Conservation (phyloP, 2,888 invertebrate species). For the Oligia strigilis region DNA sequence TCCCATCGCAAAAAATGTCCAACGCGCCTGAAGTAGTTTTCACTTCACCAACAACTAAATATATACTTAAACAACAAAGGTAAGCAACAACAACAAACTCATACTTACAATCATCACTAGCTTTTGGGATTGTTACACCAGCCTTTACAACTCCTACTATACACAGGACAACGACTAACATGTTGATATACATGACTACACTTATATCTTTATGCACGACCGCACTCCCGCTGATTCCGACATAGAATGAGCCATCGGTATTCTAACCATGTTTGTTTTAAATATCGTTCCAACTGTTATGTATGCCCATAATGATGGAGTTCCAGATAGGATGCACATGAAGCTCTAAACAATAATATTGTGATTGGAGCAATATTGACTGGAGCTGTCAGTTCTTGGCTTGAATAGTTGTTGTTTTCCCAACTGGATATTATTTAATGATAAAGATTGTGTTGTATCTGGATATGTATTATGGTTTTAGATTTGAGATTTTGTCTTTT, state of each 20-base stretch:
- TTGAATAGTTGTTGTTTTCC: background rate
- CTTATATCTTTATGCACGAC: slow-evolving; percentile 44
- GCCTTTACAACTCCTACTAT: slow-evolving; percentile 24
- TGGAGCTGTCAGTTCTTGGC: background rate
- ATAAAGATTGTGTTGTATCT: background rate
- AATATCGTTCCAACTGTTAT: slow-evolving; percentile 42
- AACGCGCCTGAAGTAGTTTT: no score
- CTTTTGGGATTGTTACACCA: background rate
- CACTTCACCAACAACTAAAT: no score
- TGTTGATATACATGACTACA: slow-evolving; percentile 28
- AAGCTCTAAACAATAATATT: slow-evolving; percentile 34
- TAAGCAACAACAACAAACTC: background rate
- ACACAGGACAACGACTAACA: slow-evolving; percentile 30
- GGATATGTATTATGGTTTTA: background rate
- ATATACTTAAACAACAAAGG: background rate
- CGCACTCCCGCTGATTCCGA: slow-evolving; percentile 23
- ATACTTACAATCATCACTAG: slow-evolving; percentile 49
- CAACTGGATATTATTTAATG: background rate
- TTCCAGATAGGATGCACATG: slow-evolving; percentile 45
- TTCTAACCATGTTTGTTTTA: slow-evolving; percentile 56
- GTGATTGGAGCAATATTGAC: background rate
- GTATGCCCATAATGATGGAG: slow-evolving; percentile 44
- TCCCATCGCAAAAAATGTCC: no score
- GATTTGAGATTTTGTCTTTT: background rate
- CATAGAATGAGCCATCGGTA: slow-evolving; percentile 51